These are phyloP conservation scores for Drosophila subquinaria DNA, from an alignment of 2,888 invertebrate species.

Conservation along the genomic window DNA sequence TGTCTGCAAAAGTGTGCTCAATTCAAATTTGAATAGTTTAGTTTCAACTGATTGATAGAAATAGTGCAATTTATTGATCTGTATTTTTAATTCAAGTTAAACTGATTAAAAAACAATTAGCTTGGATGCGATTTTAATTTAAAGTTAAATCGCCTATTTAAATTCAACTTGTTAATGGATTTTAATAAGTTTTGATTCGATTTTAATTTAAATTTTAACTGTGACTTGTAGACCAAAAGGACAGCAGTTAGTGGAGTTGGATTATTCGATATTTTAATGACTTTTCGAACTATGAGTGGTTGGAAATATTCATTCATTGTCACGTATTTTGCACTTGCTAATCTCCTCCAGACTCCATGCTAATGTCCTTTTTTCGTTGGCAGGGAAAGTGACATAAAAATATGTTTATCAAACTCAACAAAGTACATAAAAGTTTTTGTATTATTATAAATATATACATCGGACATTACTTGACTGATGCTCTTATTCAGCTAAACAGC, in stretches of 20 bases:
- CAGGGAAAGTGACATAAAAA: slow-evolving; percentile 7
- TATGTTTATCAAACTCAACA: slow-evolving; percentile 26
- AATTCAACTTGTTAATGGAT: too few relatives aligned
- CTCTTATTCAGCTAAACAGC: slow-evolving; percentile 8
- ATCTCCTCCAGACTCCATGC: not conserved
- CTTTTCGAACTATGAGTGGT: not conserved
- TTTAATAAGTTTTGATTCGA: not conserved
- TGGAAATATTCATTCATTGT: slow-evolving; percentile 12
- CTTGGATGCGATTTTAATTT: too few relatives aligned
- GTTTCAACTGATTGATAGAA: too few relatives aligned
- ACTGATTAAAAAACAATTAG: too few relatives aligned
- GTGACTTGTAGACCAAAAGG: too few relatives aligned
- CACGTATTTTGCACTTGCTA: slow-evolving; percentile 9
- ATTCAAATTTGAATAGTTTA: too few relatives aligned
- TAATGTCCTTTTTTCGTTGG: slow-evolving; percentile 10
- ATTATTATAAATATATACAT: slow-evolving; percentile 9
- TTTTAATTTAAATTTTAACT: not conserved
- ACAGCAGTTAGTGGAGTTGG: not conserved
- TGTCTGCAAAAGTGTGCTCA: not conserved
- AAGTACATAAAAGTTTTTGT: slow-evolving; percentile 36
- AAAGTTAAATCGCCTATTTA: too few relatives aligned
- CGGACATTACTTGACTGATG: slow-evolving; percentile 20
- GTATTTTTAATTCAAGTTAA: too few relatives aligned
- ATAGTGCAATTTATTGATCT: too few relatives aligned
- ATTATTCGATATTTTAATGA: not conserved